A percentile compares a stretch with the other conserved stretches of the same genome.
Evolutionary conservation across 2,113 vertebrate species (phyloP).

Genomic region (Recurvirostra avosetta): DNA sequence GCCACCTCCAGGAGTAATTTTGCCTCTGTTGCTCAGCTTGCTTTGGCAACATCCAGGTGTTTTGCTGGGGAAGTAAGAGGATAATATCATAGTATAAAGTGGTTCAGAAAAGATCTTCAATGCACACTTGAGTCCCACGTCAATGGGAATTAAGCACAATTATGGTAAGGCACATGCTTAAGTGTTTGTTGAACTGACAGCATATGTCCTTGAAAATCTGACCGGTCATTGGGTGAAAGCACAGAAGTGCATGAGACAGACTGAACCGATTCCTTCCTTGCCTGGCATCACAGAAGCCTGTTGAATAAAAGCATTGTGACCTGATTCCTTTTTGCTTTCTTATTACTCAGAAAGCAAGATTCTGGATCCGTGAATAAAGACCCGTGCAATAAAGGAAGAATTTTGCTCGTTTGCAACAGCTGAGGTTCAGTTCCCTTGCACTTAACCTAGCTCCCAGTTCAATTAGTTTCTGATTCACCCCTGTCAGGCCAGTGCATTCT

Average conservation of each 20-base stretch:
- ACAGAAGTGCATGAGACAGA: neutral
- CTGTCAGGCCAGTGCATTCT: conserved; percentile 45
- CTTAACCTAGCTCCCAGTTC: conserved; percentile 46
- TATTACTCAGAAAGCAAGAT: neutral
- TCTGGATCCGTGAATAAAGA: neutral
- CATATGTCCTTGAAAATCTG: neutral
- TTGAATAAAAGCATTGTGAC: neutral
- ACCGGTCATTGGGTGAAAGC: neutral
- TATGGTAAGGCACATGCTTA: neutral
- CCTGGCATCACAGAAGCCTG: neutral
- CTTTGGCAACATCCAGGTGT: neutral
- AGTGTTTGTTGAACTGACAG: neutral
- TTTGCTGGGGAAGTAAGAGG: neutral
- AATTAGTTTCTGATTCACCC: conserved; percentile 48
- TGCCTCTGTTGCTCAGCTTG: neutral
- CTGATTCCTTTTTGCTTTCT: neutral
- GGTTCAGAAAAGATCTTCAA: neutral
- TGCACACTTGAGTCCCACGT: neutral
- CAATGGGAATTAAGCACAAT: neutral
- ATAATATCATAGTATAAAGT: neutral
- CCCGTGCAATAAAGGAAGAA: neutral
- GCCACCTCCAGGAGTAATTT: neutral
- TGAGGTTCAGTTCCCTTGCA: conserved; percentile 17
- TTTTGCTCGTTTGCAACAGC: neutral
- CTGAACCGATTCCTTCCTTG: neutral